These are phyloP conservation scores for Rafetus swinhoei DNA, from an alignment of 2,113 vertebrate species.

Conservation along the genomic window DNA sequence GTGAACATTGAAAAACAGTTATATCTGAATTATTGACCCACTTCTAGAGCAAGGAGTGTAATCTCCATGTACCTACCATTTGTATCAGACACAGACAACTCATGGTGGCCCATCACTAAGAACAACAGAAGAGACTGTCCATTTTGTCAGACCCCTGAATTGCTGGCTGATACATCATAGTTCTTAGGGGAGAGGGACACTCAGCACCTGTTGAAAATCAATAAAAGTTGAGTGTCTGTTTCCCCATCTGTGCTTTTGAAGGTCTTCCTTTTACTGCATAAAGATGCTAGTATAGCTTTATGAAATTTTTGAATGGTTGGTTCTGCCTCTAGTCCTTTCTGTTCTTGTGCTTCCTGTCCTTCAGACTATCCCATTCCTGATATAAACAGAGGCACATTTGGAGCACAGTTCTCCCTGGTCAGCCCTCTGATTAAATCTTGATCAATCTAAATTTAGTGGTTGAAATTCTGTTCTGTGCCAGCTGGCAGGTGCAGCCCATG, in stretches of 20 bases:
- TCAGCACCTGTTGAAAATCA: neutral
- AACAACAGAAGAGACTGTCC: neutral
- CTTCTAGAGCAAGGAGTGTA: neutral
- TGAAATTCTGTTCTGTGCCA: neutral
- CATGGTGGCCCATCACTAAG: neutral
- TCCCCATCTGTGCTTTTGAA: accelerated
- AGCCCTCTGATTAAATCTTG: neutral
- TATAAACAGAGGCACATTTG: neutral
- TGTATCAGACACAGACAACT: neutral
- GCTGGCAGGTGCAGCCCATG: neutral
- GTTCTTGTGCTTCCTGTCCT: neutral
- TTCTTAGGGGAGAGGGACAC: neutral
- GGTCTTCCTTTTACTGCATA: neutral
- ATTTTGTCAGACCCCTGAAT: neutral
- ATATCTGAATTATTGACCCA: neutral
- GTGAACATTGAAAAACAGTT: neutral
- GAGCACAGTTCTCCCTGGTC: neutral
- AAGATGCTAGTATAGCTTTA: neutral
- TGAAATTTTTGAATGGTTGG: neutral
- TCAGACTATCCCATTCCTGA: neutral
- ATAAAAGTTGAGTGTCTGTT: neutral
- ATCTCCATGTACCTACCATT: neutral
- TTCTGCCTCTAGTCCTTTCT: accelerated
- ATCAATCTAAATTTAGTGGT: neutral
- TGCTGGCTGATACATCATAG: neutral